phyloP scores from a whole-genome alignment of 2,797 vertebrate species.

The Poecilia picta region DNA sequence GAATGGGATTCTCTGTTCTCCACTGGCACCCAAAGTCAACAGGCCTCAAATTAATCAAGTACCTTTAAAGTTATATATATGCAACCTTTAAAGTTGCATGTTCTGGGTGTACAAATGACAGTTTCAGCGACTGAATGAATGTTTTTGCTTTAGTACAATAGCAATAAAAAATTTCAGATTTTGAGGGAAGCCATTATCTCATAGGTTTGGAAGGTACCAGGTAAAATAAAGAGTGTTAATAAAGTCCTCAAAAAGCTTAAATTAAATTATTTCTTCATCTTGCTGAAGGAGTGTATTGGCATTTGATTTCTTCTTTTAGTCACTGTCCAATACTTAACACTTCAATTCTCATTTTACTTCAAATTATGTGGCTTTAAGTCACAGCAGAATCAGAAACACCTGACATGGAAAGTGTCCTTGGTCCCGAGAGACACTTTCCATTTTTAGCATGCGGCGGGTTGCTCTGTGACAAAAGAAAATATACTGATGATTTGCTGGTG shows the following conservation, averaged over 20 bases:
- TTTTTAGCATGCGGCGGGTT: slow-evolving; percentile 5
- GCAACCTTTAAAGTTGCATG: background rate
- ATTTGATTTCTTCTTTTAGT: background rate
- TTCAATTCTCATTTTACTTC: background rate
- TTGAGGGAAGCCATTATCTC: background rate
- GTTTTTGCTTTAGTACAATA: too few species aligned
- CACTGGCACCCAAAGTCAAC: too few species aligned
- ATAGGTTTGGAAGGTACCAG: background rate
- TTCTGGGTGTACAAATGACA: background rate
- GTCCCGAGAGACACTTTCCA: background rate
- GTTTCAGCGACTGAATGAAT: background rate
- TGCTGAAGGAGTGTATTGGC: background rate
- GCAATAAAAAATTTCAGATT: too few species aligned
- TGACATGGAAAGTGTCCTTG: background rate
- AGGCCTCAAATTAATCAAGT: background rate
- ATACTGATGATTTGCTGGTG: background rate
- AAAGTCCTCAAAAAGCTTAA: background rate
- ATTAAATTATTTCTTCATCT: background rate
- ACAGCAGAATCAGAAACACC: background rate
- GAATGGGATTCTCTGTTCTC: background rate
- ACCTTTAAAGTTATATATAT: too few species aligned
- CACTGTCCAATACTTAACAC: background rate
- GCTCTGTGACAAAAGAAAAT: background rate
- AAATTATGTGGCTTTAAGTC: background rate
- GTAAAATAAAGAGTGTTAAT: background rate